A percentile compares a stretch with the other conserved stretches of the same genome.
phyloP scores from a whole-genome alignment of 2,113 vertebrate genomes.

The Aplodontia rufa region DNA sequence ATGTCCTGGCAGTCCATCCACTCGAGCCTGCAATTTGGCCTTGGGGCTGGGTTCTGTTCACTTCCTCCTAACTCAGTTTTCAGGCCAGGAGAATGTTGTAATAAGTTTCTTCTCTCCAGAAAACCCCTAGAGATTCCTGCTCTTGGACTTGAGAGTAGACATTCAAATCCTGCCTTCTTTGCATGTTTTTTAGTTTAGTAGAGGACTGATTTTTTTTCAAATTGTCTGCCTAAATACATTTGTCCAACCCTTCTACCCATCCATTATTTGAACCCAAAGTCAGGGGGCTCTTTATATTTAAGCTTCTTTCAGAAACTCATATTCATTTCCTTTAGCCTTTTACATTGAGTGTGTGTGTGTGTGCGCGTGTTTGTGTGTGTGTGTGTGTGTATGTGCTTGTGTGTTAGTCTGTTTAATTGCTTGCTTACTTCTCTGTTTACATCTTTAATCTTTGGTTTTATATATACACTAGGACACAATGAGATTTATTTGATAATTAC shows the following conservation, averaged over 20 bases:
- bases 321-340: constrained; percentile 80
- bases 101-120: constrained; percentile 84
- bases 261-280: constrained; percentile 79
- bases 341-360: constrained; percentile 40
- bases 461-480: constrained; percentile 69
- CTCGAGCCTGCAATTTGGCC: constrained; percentile 84
- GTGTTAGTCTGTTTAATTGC: constrained; percentile 55
- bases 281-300: constrained; percentile 78
- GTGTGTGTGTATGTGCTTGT: too few species aligned
- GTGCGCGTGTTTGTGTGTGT: constrained; percentile 43
- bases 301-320: constrained; percentile 77
- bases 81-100: constrained; percentile 89
- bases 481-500: constrained; percentile 72
- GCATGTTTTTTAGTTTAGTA: constrained; percentile 83
- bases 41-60: constrained; percentile 80
- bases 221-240: constrained; percentile 77
- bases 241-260: constrained; percentile 79
- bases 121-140: constrained; percentile 83
- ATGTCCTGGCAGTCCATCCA: constrained; percentile 83
- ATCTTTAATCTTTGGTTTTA: constrained; percentile 69
- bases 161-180: constrained; percentile 83
- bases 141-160: constrained; percentile 80
- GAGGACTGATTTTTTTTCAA: constrained; percentile 75
- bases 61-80: constrained; percentile 81
- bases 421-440: constrained; percentile 66